Percentiles rank a stretch among this genome's conserved stretches.
These are phyloP conservation scores for Ophonus ardosiacus DNA, from an alignment of 2,888 invertebrate genomes.

Conservation along the genomic window DNA sequence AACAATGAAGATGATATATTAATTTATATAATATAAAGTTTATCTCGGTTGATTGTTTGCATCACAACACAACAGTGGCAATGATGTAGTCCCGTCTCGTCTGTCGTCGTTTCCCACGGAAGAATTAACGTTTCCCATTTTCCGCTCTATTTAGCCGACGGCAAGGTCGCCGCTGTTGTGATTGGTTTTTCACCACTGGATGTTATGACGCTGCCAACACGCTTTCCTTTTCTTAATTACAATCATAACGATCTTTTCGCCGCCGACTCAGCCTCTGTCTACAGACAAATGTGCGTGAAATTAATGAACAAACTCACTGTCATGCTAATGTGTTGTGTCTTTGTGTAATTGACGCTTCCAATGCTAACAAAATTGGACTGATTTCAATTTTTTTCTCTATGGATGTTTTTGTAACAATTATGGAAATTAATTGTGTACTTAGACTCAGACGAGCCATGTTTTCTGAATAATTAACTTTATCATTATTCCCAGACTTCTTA, in stretches of 20 bases:
- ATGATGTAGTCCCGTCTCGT: too few species aligned
- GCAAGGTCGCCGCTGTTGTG: slow-evolving; percentile 60
- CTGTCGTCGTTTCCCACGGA: slow-evolving; percentile 16
- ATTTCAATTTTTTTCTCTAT: neutral
- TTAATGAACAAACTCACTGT: neutral
- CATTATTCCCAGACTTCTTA: neutral
- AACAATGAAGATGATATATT: too few species aligned
- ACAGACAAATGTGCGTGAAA: neutral
- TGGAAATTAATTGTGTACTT: neutral
- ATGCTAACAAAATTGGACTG: neutral
- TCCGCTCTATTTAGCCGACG: slow-evolving; percentile 56
- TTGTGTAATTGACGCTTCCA: neutral
- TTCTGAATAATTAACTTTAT: neutral
- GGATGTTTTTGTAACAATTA: neutral
- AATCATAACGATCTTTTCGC: slow-evolving; percentile 40
- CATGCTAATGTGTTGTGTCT: neutral
- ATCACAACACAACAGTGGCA: too few species aligned
- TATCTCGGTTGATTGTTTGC: too few species aligned
- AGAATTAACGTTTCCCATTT: slow-evolving; percentile 60
- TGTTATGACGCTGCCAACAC: slow-evolving; percentile 17
- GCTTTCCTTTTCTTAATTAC: slow-evolving; percentile 27
- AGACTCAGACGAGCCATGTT: neutral
- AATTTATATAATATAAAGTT: too few species aligned
- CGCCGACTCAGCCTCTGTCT: neutral
- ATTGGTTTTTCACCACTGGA: slow-evolving; percentile 48